phyloP scores from a whole-genome alignment of 2,888 invertebrate genomes.

The Ochlodes sylvanus region DNA sequence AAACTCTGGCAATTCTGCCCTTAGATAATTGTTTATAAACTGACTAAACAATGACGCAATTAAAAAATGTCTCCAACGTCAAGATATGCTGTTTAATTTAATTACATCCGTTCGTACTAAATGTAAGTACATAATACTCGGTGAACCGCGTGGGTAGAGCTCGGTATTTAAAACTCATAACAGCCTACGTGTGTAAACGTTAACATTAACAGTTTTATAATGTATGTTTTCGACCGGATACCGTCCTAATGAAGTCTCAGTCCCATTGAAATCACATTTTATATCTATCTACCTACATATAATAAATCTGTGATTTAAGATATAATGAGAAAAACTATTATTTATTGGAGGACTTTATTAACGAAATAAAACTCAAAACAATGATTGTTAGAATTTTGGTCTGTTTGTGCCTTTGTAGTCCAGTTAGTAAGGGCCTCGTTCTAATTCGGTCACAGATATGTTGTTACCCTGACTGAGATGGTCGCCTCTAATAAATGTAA shows the following conservation, averaged over 20 bases:
- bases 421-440: no score
- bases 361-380: no score
- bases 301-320: no score
- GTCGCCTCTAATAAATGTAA: no score
- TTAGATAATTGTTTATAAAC: neutral
- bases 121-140: neutral
- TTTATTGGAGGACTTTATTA: no score
- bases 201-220: neutral
- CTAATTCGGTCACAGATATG: no score
- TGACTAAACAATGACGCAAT: neutral
- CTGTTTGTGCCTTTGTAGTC: no score
- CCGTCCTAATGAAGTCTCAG: neutral
- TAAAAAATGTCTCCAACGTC: neutral
- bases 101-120: conserved; percentile 2
- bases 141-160: neutral
- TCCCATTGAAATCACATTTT: neutral
- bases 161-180: conserved; percentile 8
- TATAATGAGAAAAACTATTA: no score
- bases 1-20: neutral
- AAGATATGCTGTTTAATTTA: neutral
- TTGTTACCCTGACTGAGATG: no score
- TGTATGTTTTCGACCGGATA: neutral
- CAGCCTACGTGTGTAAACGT: conserved; percentile 4
- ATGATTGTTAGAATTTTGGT: no score
- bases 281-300: no score